A percentile compares a stretch with the other conserved stretches of the same genome.
phyloP scores from a whole-genome alignment of 2,113 vertebrate species.

The Micronycteris hirsuta region DNA sequence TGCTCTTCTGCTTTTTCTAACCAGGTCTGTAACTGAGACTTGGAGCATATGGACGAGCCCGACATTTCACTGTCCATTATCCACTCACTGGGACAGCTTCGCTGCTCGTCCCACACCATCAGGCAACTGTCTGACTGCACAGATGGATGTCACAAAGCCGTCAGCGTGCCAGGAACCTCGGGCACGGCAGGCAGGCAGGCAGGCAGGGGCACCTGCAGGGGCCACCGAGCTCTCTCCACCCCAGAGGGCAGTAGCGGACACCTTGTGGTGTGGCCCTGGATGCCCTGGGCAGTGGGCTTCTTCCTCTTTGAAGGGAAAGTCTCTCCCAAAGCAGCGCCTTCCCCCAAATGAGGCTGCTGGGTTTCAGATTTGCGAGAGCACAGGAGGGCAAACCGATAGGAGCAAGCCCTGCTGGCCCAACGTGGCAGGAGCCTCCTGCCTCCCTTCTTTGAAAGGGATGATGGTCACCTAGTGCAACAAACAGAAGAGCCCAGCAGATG shows the following conservation, averaged over 20 bases:
- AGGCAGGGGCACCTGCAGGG: not conserved
- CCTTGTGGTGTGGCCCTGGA: no score
- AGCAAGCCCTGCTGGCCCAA: no score
- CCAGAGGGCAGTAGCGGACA: not conserved
- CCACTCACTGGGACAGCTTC: not conserved
- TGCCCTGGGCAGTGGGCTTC: not conserved
- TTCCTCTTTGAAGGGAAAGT: not conserved
- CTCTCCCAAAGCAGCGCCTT: not conserved
- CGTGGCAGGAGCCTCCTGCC: no score
- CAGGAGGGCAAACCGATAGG: fast-evolving
- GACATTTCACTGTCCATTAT: not conserved
- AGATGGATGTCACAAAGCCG: not conserved
- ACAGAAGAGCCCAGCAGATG: conserved; percentile 78
- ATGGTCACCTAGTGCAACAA: conserved; percentile 33
- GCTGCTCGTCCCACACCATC: not conserved
- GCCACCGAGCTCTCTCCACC: not conserved
- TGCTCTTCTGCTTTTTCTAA: not conserved
- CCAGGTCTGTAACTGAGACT: not conserved
- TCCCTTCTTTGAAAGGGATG: fast-evolving
- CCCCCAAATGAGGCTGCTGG: fast-evolving
- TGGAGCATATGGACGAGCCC: not conserved
- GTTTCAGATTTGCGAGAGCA: fast-evolving
- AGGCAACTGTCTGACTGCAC: not conserved
- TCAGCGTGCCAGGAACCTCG: not conserved
- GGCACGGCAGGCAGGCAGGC: not conserved